These are phyloP conservation scores for Andrena chrysosceles DNA, from an alignment of 2,888 invertebrate species.

Conservation along the genomic window DNA sequence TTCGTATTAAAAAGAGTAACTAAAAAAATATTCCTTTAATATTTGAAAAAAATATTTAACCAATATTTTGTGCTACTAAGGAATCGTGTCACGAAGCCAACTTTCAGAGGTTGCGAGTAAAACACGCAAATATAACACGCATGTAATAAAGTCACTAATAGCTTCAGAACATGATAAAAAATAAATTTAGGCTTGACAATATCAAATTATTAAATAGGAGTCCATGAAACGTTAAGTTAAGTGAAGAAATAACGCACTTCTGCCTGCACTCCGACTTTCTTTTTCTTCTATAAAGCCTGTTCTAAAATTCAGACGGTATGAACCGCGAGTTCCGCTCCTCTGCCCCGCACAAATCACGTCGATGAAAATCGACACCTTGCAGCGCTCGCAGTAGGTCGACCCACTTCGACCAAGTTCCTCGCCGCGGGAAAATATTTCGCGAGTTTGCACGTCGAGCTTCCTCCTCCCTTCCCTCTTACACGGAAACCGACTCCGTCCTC, in stretches of 20 bases:
- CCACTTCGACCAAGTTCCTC: conserved; percentile 12
- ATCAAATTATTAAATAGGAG: no score
- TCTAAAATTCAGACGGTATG: not conserved
- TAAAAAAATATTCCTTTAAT: no score
- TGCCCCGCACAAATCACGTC: not conserved
- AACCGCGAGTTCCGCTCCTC: not conserved
- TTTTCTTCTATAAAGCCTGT: not conserved
- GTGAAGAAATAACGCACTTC: not conserved
- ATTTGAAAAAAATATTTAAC: no score
- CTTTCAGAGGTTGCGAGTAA: no score
- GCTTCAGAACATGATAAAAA: no score
- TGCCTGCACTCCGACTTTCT: not conserved
- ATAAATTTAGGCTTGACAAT: no score
- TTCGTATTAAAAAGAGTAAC: no score
- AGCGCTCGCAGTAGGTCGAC: not conserved
- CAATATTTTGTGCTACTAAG: no score
- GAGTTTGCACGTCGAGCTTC: conserved; percentile 37
- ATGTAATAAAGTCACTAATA: no score
- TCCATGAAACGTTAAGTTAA: no score
- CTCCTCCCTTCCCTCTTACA: not conserved
- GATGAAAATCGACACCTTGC: conserved; percentile 5
- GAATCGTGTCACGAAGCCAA: no score
- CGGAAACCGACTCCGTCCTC: conserved; percentile 45
- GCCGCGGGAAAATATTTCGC: conserved; percentile 38
- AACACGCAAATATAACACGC: no score